Evolutionary conservation across 2,113 vertebrate species (phyloP), one percentile per base, ranked within the genome.

Genomic region (Tragulus kanchil): DNA sequence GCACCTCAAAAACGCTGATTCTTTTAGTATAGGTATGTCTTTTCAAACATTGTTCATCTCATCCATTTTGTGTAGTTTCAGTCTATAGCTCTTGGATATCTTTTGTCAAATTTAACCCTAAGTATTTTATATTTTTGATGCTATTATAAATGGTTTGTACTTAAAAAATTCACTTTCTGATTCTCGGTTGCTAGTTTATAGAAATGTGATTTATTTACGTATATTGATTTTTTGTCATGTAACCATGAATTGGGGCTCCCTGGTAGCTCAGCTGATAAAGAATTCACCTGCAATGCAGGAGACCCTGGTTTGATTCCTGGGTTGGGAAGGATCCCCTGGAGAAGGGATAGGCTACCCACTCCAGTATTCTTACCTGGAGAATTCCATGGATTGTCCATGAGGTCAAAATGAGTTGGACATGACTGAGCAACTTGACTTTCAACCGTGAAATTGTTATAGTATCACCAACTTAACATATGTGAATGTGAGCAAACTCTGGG

Each of bases 111-210:
- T 84, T 77, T 31, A 78, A 61, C 42, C 61, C 58, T 65, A 56
- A 75, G 25, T 89, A 73, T 71, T 81, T 86, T 11, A n/a, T 96
- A 87, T 86, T 88, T 92, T 58, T 91, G 45, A 67, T 87, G 17
- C 25, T 67, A 48, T 59, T 71, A 52, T 61, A 92, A 69, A 48
- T 96, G 69, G 1, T 45, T 67, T 78, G 59, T 77, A 59, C 94
- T 94, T 84, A 56, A 56, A 83, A 92, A 54, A 84, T 59, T 92
- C 5, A 28, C 50, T 75, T 87, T 86, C 73, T 82, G 23, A 83
- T 86, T 62, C 25, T 82, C 86, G 19, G 36, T 87, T 87, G 4
- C 75, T 91, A 26, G 8, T 64, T 58, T n/a, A 21, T 79, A 58
- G 36, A 93, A 85, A 87, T 75, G 77, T 62, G 45, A 54, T 85